phyloP scores from a whole-genome alignment of 2,797 vertebrate species.

The Pseudocheirus occidentalis region DNA sequence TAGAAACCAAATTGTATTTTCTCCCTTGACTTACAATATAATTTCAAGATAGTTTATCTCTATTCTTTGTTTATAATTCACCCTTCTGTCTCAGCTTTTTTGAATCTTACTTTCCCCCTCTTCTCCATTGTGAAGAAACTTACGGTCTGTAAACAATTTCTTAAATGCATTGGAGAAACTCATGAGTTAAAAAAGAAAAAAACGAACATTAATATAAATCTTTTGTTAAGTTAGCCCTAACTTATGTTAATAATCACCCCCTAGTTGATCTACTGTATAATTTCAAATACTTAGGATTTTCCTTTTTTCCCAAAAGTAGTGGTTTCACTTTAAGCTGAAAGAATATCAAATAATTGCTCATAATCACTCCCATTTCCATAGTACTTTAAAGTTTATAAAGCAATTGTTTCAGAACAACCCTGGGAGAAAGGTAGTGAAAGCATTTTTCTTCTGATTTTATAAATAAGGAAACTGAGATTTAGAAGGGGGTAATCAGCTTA shows the following conservation, averaged over 20 bases:
- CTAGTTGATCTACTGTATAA: not conserved
- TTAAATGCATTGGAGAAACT: not conserved
- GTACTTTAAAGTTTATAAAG: not conserved
- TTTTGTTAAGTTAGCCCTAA: not conserved
- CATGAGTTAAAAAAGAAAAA: not conserved
- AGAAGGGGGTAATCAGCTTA: not conserved
- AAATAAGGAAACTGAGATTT: not conserved
- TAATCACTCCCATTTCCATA: not conserved
- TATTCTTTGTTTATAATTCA: not conserved
- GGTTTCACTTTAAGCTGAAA: not conserved
- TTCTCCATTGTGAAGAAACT: not conserved
- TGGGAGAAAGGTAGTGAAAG: not conserved
- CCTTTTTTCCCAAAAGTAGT: not conserved
- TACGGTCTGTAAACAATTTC: not conserved
- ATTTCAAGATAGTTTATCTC: accelerated
- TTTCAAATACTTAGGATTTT: not conserved
- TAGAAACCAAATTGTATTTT: accelerated
- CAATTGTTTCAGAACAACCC: not conserved
- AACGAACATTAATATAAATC: not conserved
- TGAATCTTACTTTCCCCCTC: not conserved
- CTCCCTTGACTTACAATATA: no score
- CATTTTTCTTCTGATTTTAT: not conserved
- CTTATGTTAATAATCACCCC: not conserved
- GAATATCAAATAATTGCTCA: slow-evolving; percentile 1
- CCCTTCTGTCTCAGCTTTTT: not conserved